Evolutionary conservation across 2,888 invertebrate species (phyloP), one percentile per base, ranked within the genome.

Genomic region (Dicycla oo): DNA sequence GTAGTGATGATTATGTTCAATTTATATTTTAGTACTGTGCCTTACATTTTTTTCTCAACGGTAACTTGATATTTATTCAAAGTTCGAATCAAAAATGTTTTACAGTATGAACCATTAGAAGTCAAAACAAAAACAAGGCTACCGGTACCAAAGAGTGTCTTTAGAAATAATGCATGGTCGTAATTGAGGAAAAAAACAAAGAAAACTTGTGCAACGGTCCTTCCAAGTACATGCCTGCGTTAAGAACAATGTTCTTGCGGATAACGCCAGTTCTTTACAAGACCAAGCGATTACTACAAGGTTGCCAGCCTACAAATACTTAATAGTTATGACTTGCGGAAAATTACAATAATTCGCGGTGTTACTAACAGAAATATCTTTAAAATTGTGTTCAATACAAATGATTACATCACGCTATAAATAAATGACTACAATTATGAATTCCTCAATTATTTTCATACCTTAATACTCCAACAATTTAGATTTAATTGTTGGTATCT

Each of bases 181-280:
- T 66, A 78, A 75, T 63, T 78, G 75, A 78, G 78, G 80, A 75
- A 80, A 80, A 73, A 54, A 40, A 66, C 66, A 79, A 69, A 69
- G 64, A 43, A 79, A 79, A 58, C 54, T 51, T 49, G 57, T 47
- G 70, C 61, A 80, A 53, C 20, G 13, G 1, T 74, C 23, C 43
- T 74, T 61, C 47, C 47, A 65, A 53, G 56, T 76, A 63, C 38
- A n/a, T 15, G 43, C 8, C 13, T 64, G 54, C 30, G 49, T n/a
- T 54, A 62, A 57, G 69, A 69, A 80, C 62, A 75, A 69, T 58
- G 80, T 62, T 62, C 53, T 58, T 20, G 51, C 43, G 47, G 47
- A 56, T 69, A 79, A 49, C 56, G 65, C 40, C 74, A 30, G 62
- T 63, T 23, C 23, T 75, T 34, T 58, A 70, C 49, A 60, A 80